Base-by-base conservation (phyloP, 2,797 vertebrate genomes). In the Leptoclinus maculatus region DNA sequence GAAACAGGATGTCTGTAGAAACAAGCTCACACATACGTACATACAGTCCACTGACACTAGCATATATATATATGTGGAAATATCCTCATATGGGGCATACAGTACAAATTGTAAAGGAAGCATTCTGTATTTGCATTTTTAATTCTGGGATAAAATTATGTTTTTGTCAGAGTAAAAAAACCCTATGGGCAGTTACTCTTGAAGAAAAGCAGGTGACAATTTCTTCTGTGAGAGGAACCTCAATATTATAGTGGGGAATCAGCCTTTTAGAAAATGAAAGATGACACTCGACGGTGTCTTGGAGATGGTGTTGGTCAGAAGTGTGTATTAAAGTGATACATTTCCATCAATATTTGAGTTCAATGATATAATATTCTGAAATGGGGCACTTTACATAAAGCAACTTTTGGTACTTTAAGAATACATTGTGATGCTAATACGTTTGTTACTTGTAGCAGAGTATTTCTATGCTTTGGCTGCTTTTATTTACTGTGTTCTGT, bases 1-100 rank as follows among this genome's bases (percentile, higher is more conserved):
- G 72, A 87, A 91, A 86, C 69, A 82, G 78, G 63, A 88, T 60
- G 51, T 67, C 80, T 62, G 65, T 80, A 69, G 76, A 82, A 71
- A 71, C 7, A 0, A 71, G 59, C 76, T 66, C 72, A 66, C 59
- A 63, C 62, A 75, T 5, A 19, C 32, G 32, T 32, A 32, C 29
- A 63, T 3, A 3, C 25, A 72, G 49, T 29, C 12, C 54, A 63
- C 60, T 13, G 38, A 78, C 66, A 65, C 58, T 65, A 47, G n/a
- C 73, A 49, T 34, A 32, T 32, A 32, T 32, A 32, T 32, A 32
- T 41, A 58, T 66, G 57, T 43, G 58, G 57, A 65, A 79, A 73
- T 66, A 81, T 59, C 60, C 68, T 76, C 73, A 77, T 66, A 68
- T 74, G 64, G 39, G 57, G 27, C 5, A 8, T 66, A 60, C 43